phyloP scores from a whole-genome alignment of 1,140 invertebrate species.

The Drosophila bocqueti region DNA sequence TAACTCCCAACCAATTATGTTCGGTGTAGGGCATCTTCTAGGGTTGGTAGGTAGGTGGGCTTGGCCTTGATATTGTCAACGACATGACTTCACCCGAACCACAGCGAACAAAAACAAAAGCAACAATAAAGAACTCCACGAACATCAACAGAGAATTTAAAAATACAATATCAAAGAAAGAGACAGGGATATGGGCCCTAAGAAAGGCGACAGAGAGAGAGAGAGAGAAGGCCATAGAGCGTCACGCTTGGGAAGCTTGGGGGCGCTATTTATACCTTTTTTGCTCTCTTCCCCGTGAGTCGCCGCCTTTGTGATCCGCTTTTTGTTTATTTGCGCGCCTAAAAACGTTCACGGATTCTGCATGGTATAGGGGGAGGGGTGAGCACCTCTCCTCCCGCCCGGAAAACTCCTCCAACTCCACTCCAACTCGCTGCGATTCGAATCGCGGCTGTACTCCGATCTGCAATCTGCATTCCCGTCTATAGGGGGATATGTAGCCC shows the following conservation, averaged over 20 bases:
- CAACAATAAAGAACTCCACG: slow-evolving; percentile 30
- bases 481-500: slow-evolving; percentile 28
- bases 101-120: slow-evolving; percentile 37
- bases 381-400: background rate
- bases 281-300: background rate
- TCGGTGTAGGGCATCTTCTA: background rate
- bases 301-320: slow-evolving; percentile 47
- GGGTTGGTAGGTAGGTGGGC: slow-evolving; percentile 41
- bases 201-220: background rate
- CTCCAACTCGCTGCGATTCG: slow-evolving; percentile 26
- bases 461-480: slow-evolving; percentile 43
- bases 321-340: slow-evolving; percentile 61
- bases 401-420: slow-evolving; percentile 3
- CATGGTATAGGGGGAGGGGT: background rate
- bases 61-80: slow-evolving; percentile 76
- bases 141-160: slow-evolving; percentile 37
- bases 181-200: slow-evolving; percentile 5
- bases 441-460: slow-evolving; percentile 42
- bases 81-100: slow-evolving; percentile 47
- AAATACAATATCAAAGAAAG: slow-evolving; percentile 40
- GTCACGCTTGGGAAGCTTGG: slow-evolving; percentile 46
- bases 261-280: slow-evolving; percentile 65
- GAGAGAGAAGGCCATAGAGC: slow-evolving; percentile 14
- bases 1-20: background rate
- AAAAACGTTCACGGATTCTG: slow-evolving; percentile 44